Base-by-base conservation (phyloP, 23 tunicate species). In the Oikopleura dioica region DNA sequence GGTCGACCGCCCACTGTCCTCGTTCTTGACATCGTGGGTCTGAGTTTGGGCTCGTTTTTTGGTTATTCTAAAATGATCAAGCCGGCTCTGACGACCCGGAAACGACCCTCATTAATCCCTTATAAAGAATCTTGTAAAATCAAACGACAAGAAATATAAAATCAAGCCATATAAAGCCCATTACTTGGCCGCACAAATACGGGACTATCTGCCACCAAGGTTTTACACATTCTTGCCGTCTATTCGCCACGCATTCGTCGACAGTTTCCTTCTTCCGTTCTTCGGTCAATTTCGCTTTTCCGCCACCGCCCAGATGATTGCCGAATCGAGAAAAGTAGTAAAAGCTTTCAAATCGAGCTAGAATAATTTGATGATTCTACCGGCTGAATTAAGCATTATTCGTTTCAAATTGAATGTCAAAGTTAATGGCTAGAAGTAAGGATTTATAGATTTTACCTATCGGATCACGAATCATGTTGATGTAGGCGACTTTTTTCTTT, bases 131-230 rank as follows among this genome's bases (percentile, higher is more conserved):
- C n/a, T n/a, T n/a, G n/a, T n/a, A n/a, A n/a, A n/a, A n/a, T n/a
- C n/a, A n/a, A n/a, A n/a, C n/a, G n/a, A n/a, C n/a, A n/a, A n/a
- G n/a, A n/a, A n/a, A n/a, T n/a, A n/a, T n/a, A n/a, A n/a, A n/a
- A n/a, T n/a, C n/a, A n/a, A n/a, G n/a, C n/a, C n/a, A n/a, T n/a
- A n/a, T n/a, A n/a, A n/a, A n/a, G n/a, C n/a, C n/a, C n/a, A n/a
- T n/a, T n/a, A n/a, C 86, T 69, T 94, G 89, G 1, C 99, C 99
- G 36, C 99, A 94, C 36, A 94, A 86, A 44, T 94, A 94, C 1
- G 99, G 99, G 2, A 87, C 94, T 36, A 87, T 88, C 69, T 94
- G 99, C 99, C 99, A 94, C 75, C 87, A 94, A 2, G 99, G 99
- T 69, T 86, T 86, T 36, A 51, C 55, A 63, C 99, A 94, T 79